Conservation (phyloP, 2,797 vertebrate genomes). For the Sebastes vulpes region DNA sequence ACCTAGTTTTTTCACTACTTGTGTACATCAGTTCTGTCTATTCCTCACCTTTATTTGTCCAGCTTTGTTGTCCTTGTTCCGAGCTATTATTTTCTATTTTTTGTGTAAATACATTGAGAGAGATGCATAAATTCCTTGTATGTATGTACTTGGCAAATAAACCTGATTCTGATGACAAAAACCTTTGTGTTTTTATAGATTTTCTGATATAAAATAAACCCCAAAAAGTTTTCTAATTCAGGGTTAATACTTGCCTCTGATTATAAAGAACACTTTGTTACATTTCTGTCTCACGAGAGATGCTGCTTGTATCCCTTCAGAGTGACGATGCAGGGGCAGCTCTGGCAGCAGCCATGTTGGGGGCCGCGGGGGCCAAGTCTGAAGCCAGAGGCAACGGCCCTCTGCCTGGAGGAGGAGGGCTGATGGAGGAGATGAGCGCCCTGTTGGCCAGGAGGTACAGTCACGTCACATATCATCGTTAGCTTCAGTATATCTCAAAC, state of each 20-base stretch:
- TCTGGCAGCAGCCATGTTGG: conserved; percentile 82
- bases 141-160: too few species aligned
- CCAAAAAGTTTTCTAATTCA: background rate
- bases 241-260: background rate
- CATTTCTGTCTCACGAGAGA: background rate
- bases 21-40: too few species aligned
- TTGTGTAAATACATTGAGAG: too few species aligned
- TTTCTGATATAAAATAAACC: background rate
- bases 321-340: conserved; percentile 87
- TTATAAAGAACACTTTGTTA: background rate
- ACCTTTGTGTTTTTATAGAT: background rate
- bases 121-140: too few species aligned
- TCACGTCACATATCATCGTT: background rate
- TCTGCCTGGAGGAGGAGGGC: conserved; percentile 92
- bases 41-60: too few species aligned
- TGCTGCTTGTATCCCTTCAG: conserved; percentile 68
- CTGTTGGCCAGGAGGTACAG: conserved; percentile 95
- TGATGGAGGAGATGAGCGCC: conserved; percentile 99
- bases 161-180: background rate
- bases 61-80: too few species aligned
- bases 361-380: conserved; percentile 85
- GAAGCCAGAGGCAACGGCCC: conserved; percentile 94
- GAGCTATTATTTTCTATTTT: too few species aligned
- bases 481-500: background rate
- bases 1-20: too few species aligned